Evolutionary conservation across 1,140 invertebrate species (phyloP).

Genomic region (Pantala flavescens): DNA sequence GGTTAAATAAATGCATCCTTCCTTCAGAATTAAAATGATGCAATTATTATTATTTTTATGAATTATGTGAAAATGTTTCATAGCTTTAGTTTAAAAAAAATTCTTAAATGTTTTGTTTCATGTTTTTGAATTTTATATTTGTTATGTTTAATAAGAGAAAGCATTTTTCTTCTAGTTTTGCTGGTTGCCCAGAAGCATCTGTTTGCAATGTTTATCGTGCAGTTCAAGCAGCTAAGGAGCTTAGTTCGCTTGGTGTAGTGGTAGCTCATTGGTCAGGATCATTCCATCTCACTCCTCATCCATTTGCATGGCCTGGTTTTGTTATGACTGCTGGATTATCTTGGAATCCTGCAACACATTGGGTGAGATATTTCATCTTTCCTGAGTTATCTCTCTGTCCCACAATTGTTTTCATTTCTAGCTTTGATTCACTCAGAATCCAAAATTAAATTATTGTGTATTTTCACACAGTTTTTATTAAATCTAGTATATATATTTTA

Average conservation of each 20-base stretch:
- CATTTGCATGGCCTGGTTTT: conserved; percentile 56
- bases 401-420: no score
- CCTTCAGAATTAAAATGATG: no score
- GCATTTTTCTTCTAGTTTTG: conserved; percentile 36
- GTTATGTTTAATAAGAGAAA: conserved; percentile 17
- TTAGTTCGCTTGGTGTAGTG: conserved; percentile 46
- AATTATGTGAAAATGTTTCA: no score
- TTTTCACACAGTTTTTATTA: no score
- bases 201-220: conserved; percentile 49
- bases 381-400: background rate
- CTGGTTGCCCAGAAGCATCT: conserved; percentile 54
- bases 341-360: conserved; percentile 50
- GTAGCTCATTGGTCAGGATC: conserved; percentile 56
- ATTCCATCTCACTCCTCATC: conserved; percentile 49
- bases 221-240: conserved; percentile 41
- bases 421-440: no score
- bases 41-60: no score
- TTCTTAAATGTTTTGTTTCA: background rate
- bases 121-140: background rate
- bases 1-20: no score
- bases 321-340: conserved; percentile 48
- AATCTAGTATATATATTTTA: no score
- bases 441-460: conserved; percentile 3
- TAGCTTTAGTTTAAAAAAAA: no score
- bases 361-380: conserved; percentile 31